Evolutionary conservation across 2,797 vertebrate species (phyloP), one percentile per base, ranked within the genome.

Genomic region (Rhynchotus rufescens): DNA sequence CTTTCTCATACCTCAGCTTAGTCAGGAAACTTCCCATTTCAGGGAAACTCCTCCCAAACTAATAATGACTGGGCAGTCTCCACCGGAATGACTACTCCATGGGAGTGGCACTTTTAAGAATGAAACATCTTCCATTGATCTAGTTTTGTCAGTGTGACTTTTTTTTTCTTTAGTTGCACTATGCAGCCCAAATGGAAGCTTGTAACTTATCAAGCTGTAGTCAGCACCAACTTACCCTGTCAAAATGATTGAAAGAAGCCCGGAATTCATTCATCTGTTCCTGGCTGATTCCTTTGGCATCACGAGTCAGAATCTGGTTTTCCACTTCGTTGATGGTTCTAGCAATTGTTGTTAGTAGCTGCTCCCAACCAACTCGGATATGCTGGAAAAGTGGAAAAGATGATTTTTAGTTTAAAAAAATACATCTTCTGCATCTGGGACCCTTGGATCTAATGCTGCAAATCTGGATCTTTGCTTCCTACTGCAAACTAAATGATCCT

Each of bases 291-390:
- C 99, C 99, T 96, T 99, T 99, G 97, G 99, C 99, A 72, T 99
- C 99, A 52, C 99, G 98, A 45, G 99, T 99, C 96, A 99, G 97
- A 95, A 99, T 98, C 98, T 99, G 99, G 97, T 99, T 99, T 98
- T 99, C 99, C 59, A 99, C 99, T 93, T 99, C 99, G 0, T 99
- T 99, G 97, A 99, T 99, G 95, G 99, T 99, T 95, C 99, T 98
- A 90, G 99, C 99, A 69, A 99, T 99, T 95, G 99, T 99, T 97
- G 99, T 99, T 88, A 99, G 98, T 5, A 99, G 98, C 97, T 99
- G 99, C 94, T 99, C 99, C 99, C 99, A 99, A 96, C 99, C 99
- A 87, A 99, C 99, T 1, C 99, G 98, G 97, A 99, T 99, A 94
- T 99, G 99, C 99, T 99, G 96, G 40, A 74, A 80, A 73, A 44